Evolutionary conservation across 2,888 invertebrate species (phyloP).

Genomic region (Pammene fasciana): DNA sequence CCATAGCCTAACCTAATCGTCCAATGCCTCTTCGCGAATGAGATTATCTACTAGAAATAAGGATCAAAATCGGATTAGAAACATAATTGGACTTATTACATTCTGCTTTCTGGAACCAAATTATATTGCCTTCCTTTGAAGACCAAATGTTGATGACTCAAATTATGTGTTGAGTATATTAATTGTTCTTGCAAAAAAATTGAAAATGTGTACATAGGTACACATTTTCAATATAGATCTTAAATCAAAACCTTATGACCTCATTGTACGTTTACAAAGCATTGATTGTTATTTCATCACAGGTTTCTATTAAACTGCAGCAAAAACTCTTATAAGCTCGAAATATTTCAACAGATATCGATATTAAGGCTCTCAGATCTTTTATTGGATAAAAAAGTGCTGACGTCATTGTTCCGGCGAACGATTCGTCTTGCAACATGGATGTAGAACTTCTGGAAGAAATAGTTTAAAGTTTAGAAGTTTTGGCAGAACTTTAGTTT

Average conservation of each 20-base stretch:
- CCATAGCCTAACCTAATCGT: neutral
- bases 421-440: slow-evolving; percentile 43
- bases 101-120: neutral
- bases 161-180: neutral
- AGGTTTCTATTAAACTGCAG: slow-evolving; percentile 49
- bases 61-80: neutral
- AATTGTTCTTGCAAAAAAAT: slow-evolving; percentile 1
- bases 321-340: slow-evolving; percentile 65
- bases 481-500: neutral
- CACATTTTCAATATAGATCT: too few species aligned
- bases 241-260: slow-evolving; percentile 24
- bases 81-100: neutral
- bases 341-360: slow-evolving; percentile 72
- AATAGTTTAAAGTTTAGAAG: too few species aligned
- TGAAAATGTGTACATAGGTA: neutral
- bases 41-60: neutral
- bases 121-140: neutral
- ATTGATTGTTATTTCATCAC: slow-evolving; percentile 51
- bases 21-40: neutral
- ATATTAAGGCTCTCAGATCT: slow-evolving; percentile 66
- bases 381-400: slow-evolving; percentile 70
- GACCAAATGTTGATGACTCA: neutral
- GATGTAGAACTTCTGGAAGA: slow-evolving; percentile 44
- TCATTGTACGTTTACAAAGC: slow-evolving; percentile 34
- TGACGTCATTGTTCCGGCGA: slow-evolving; percentile 65